A percentile compares a stretch with the other conserved stretches of the same genome.
These are phyloP conservation scores for Uromys caudimaculatus DNA, from an alignment of 2,797 vertebrate genomes.

Conservation along the genomic window DNA sequence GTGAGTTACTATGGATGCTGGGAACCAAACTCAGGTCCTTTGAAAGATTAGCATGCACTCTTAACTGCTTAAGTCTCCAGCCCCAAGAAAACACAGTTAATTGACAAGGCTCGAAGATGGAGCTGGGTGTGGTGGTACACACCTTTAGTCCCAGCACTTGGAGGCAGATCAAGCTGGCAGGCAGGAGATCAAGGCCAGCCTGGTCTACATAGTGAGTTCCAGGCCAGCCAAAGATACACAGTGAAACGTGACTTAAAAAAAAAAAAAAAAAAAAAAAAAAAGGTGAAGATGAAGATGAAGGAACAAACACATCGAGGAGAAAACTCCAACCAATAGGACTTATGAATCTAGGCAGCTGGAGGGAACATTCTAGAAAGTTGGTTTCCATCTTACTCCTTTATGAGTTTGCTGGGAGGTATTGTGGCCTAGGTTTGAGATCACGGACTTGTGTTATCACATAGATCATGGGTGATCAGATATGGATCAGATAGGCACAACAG, in stretches of 20 bases:
- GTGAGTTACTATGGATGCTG: no score
- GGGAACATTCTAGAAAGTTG: background rate
- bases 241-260: background rate
- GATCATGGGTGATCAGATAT: background rate
- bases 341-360: background rate
- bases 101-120: background rate
- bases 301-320: background rate
- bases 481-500: background rate
- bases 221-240: background rate
- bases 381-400: background rate
- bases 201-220: background rate
- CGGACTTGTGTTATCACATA: background rate
- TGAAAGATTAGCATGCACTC: no score
- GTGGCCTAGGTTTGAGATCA: background rate
- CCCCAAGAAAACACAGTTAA: no score
- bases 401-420: background rate
- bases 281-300: background rate
- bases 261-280: no score
- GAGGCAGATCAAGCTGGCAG: background rate
- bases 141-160: background rate
- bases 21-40: background rate
- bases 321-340: background rate
- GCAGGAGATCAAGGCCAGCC: no score
- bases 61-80: background rate
- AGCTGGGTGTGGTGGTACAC: background rate